Percentiles rank a stretch among this genome's conserved stretches.
phyloP scores from a whole-genome alignment of 1,140 invertebrate species.

The Drosophila repletoides region DNA sequence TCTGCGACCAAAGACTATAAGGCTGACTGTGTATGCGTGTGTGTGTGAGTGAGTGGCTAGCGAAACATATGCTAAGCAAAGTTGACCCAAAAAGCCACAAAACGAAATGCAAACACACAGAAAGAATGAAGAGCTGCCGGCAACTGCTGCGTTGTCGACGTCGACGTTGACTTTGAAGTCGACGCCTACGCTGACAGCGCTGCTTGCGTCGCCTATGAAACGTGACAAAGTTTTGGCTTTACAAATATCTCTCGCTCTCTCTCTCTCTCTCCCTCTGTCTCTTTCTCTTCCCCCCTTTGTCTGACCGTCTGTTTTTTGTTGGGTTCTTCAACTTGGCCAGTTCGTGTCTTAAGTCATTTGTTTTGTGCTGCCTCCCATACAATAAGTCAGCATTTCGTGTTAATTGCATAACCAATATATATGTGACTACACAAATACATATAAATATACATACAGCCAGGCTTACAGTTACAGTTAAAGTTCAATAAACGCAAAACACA shows the following conservation, averaged over 20 bases:
- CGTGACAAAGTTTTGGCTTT: conserved; percentile 49
- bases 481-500: conserved; percentile 71
- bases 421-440: conserved; percentile 22
- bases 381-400: conserved; percentile 53
- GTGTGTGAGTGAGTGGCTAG: conserved; percentile 50
- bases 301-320: neutral
- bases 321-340: conserved; percentile 28
- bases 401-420: conserved; percentile 76
- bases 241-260: no score
- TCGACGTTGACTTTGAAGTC: neutral
- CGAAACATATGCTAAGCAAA: conserved; percentile 78
- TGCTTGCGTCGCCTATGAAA: conserved; percentile 34
- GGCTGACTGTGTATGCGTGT: conserved; percentile 32
- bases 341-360: conserved; percentile 77
- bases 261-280: no score
- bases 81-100: conserved; percentile 79
- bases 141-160: conserved; percentile 13
- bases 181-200: conserved; percentile 14
- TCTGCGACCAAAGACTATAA: conserved; percentile 32
- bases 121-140: conserved; percentile 39
- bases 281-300: no score
- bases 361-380: conserved; percentile 25
- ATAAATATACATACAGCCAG: no score
- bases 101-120: conserved; percentile 77
- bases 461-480: conserved; percentile 59